Evolutionary conservation across 2,888 invertebrate species (phyloP).

Genomic region (Brachylomia viminalis): DNA sequence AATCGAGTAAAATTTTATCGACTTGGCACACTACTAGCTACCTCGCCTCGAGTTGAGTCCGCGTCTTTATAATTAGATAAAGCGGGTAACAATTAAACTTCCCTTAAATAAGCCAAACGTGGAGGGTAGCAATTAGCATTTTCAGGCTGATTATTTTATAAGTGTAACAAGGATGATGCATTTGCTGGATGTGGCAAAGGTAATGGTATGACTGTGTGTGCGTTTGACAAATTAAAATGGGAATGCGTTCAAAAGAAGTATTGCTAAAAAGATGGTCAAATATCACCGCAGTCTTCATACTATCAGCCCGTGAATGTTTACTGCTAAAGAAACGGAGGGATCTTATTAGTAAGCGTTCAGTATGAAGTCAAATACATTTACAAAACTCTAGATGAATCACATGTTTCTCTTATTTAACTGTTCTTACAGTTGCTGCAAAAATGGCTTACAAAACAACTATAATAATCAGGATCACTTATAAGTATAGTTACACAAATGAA

Average conservation of each 20-base stretch:
- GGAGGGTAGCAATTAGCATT: slow-evolving; percentile 86
- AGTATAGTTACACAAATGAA: background rate
- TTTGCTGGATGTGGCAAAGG: slow-evolving; percentile 48
- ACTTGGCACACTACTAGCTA: slow-evolving; percentile 64
- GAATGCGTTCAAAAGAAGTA: background rate
- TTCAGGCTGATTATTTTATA: slow-evolving; percentile 87
- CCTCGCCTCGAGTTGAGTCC: slow-evolving; percentile 76
- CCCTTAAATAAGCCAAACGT: slow-evolving; percentile 89
- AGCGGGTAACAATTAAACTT: slow-evolving; percentile 89
- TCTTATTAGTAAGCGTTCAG: no score
- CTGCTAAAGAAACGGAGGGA: no score
- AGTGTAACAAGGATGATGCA: slow-evolving; percentile 62
- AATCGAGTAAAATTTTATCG: slow-evolving; percentile 71
- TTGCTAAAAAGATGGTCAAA: background rate
- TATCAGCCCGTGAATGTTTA: background rate
- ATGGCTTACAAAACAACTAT: background rate
- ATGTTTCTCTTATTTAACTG: background rate
- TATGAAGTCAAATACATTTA: background rate
- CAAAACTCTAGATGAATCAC: background rate
- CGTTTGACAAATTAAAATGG: background rate
- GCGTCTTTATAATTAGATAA: slow-evolving; percentile 89
- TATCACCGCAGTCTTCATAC: background rate
- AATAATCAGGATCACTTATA: background rate
- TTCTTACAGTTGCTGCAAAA: background rate
- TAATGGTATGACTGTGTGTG: background rate